A percentile compares a stretch with the other conserved stretches of the same genome.
Conservation (phyloP, 2,888 invertebrate genomes). For the Allophyes oxyacanthae region DNA sequence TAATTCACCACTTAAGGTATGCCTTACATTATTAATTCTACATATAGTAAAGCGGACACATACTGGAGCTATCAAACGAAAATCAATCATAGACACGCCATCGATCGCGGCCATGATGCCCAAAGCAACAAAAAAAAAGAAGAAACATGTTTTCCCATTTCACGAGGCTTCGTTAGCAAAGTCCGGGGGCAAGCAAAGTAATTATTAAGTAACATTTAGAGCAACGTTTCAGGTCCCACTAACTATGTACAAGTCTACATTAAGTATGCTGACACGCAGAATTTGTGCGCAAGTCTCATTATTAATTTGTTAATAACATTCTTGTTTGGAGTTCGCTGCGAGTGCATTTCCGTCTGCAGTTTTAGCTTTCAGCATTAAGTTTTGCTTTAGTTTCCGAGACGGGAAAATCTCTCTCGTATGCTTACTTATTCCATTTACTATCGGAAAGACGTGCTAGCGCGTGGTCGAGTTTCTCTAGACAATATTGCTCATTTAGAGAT, state of each 20-base stretch:
- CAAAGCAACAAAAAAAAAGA: constrained; percentile 26
- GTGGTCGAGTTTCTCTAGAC: constrained; percentile 56
- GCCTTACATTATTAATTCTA: no score
- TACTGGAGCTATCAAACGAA: constrained; percentile 16
- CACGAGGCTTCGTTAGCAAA: constrained; percentile 40
- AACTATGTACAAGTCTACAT: constrained; percentile 38
- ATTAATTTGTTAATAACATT: constrained; percentile 58
- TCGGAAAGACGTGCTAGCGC: constrained; percentile 53
- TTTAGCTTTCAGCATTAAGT: constrained; percentile 62
- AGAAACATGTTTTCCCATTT: constrained; percentile 40
- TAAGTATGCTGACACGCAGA: constrained; percentile 47
- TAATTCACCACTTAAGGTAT: no score
- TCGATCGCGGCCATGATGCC: constrained; percentile 12
- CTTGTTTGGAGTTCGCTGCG: constrained; percentile 60
- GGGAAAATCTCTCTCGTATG: constrained; percentile 59
- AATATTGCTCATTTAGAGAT: constrained; percentile 47
- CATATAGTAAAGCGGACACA: no score
- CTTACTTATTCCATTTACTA: constrained; percentile 63
- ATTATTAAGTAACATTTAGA: constrained; percentile 54
- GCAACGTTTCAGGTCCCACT: constrained; percentile 40
- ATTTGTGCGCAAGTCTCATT: constrained; percentile 49
- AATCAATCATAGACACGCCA: constrained; percentile 36
- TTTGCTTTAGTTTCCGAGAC: constrained; percentile 62
- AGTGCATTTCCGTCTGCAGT: constrained; percentile 65
- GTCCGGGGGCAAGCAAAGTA: constrained; percentile 31